Evolutionary conservation across 2,113 vertebrate species (phyloP).

Genomic region (Archilochus colubris): DNA sequence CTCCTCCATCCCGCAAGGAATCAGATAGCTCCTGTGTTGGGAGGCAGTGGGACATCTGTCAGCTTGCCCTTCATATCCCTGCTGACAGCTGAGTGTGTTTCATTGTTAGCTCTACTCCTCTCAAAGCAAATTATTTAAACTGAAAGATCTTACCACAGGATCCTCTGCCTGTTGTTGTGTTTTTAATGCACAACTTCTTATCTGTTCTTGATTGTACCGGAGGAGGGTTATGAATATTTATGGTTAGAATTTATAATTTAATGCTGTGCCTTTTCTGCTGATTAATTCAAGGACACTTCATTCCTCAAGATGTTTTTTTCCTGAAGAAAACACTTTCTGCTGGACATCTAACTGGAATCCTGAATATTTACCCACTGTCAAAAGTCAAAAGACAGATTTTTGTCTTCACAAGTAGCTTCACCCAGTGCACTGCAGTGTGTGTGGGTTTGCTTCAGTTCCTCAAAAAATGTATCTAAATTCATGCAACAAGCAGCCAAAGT

Average conservation of each 20-base stretch:
- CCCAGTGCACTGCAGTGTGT: background rate
- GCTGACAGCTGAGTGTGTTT: conserved; percentile 20
- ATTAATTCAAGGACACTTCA: conserved; percentile 85
- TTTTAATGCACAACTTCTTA: conserved; percentile 78
- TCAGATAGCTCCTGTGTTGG: background rate
- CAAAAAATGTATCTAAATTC: conserved; percentile 48
- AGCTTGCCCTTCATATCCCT: conserved; percentile 32
- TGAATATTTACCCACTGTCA: conserved; percentile 71
- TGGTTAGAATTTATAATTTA: conserved; percentile 82
- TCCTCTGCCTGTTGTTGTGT: conserved; percentile 65
- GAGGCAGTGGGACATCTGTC: background rate
- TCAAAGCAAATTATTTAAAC: conserved; percentile 61
- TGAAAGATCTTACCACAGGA: conserved; percentile 61
- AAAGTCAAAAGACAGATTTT: conserved; percentile 43
- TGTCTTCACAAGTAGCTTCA: conserved; percentile 30
- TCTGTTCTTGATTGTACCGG: conserved; percentile 78
- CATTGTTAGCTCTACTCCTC: conserved; percentile 46
- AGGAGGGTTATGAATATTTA: conserved; percentile 82
- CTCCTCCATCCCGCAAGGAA: background rate
- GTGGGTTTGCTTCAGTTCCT: background rate
- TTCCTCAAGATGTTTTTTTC: conserved; percentile 69
- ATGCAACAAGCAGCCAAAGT: conserved; percentile 35
- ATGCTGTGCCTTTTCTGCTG: conserved; percentile 77
- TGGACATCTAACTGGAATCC: conserved; percentile 67
- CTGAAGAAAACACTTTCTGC: conserved; percentile 70